These are phyloP conservation scores for Diuraphis noxia DNA, from an alignment of 1,140 invertebrate genomes.

Conservation along the genomic window DNA sequence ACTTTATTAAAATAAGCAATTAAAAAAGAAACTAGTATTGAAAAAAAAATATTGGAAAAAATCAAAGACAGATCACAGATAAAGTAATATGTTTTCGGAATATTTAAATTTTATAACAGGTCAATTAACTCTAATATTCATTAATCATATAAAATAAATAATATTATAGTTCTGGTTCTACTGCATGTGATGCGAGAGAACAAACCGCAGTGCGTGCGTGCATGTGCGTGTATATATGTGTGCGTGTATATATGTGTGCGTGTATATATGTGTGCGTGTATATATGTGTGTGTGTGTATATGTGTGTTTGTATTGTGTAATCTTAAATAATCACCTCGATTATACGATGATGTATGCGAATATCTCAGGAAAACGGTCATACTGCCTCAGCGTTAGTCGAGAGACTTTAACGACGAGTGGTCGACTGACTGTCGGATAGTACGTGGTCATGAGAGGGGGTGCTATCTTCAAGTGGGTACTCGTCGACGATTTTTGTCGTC, in stretches of 20 bases:
- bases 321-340: not conserved
- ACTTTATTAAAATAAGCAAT: not conserved
- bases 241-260: not conserved
- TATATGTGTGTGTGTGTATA: not conserved
- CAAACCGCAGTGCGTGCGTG: not conserved
- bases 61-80: constrained; percentile 21
- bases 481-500: not conserved
- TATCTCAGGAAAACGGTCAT: not conserved
- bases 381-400: not conserved
- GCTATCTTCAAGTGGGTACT: constrained; percentile 21
- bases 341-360: not conserved
- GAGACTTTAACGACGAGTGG: constrained; percentile 14
- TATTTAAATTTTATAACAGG: constrained; percentile 22
- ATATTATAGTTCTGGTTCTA: not conserved
- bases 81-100: not conserved
- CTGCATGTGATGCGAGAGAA: not conserved
- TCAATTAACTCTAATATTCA: not conserved
- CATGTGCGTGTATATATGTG: not conserved
- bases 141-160: not conserved
- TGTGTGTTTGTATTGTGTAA: no score
- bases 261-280: not conserved
- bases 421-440: not conserved
- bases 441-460: not conserved
- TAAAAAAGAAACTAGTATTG: not conserved
- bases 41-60: not conserved